phyloP scores from a whole-genome alignment of 2,797 vertebrate species.

The Nyctibius grandis region DNA sequence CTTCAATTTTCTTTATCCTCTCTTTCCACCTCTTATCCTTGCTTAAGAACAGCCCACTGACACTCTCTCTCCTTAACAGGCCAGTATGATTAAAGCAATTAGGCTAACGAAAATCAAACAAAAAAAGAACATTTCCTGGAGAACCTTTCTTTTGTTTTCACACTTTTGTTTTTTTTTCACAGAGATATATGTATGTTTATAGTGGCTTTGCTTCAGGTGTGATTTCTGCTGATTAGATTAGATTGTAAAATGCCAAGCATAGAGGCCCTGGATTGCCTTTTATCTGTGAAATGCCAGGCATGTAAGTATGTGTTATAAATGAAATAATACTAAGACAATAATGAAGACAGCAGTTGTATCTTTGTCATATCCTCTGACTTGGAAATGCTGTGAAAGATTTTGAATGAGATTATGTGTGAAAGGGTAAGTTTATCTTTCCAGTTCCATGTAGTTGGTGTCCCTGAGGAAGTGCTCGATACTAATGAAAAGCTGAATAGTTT shows the following conservation, averaged over 20 bases:
- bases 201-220: neutral
- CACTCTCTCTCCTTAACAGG: neutral
- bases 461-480: neutral
- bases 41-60: neutral
- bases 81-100: neutral
- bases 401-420: constrained; percentile 4
- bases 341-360: neutral
- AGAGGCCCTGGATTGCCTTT: neutral
- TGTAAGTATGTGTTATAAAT: neutral
- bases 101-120: neutral
- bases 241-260: neutral
- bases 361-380: neutral
- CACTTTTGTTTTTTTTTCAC: neutral
- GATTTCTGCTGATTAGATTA: neutral
- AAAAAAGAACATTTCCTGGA: neutral
- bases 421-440: constrained; percentile 52
- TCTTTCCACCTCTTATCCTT: neutral
- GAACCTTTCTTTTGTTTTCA: neutral
- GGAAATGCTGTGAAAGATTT: constrained; percentile 17
- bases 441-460: neutral
- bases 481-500: constrained; percentile 26
- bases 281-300: constrained; percentile 12
- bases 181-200: neutral
- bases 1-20: neutral
- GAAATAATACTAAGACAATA: constrained; percentile 1